Conservation (phyloP, 2,888 invertebrate species). For the Ischnura elegans region DNA sequence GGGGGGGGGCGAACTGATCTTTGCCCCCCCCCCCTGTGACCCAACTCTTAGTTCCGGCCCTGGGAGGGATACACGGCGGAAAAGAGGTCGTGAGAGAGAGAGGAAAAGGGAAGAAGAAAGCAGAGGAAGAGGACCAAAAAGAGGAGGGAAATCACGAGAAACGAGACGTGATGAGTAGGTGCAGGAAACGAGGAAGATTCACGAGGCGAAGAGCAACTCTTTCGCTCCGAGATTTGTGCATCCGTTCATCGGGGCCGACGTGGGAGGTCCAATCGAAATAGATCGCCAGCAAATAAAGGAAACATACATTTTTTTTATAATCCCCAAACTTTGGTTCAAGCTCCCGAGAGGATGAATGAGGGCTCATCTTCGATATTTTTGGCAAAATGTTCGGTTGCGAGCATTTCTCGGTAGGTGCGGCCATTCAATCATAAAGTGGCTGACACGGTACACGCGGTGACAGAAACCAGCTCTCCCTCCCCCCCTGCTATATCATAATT, state of each 20-base stretch:
- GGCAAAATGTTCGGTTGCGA: conserved; percentile 9
- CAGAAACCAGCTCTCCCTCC: not conserved
- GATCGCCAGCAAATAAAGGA: not conserved
- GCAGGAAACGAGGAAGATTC: not conserved
- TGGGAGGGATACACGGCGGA: no score
- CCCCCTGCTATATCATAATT: not conserved
- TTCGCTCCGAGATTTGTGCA: conserved; percentile 64
- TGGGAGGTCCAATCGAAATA: conserved; percentile 48
- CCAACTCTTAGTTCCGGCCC: no score
- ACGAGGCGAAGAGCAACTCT: not conserved
- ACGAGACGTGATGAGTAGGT: not conserved
- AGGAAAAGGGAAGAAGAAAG: not conserved
- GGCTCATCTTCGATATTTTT: conserved; percentile 11
- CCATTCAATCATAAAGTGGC: conserved; percentile 18
- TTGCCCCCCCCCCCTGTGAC: no score
- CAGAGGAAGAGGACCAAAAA: not conserved
- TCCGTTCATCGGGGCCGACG: conserved; percentile 42
- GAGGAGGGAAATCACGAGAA: not conserved
- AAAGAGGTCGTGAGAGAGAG: not conserved
- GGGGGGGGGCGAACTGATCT: no score
- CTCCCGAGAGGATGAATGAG: not conserved
- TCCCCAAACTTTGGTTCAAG: not conserved
- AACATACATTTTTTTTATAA: not conserved
- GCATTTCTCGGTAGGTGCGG: not conserved
- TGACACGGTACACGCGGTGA: conserved; percentile 40